A percentile compares a stretch with the other conserved stretches of the same genome.
These are phyloP conservation scores for Argya squamiceps DNA, from an alignment of 2,797 vertebrate genomes.

Conservation along the genomic window DNA sequence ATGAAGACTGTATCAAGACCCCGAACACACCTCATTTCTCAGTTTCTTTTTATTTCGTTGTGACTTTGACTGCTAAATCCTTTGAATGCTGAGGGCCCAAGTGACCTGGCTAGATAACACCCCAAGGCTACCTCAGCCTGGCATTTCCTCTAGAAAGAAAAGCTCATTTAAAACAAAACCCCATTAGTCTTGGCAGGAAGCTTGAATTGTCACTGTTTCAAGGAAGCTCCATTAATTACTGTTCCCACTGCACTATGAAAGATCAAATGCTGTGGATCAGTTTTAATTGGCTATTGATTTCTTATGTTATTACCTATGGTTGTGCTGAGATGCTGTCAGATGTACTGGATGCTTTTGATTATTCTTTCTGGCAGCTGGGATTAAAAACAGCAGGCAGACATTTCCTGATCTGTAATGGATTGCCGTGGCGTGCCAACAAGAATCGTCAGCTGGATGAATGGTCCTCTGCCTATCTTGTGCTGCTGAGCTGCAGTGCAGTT, in stretches of 20 bases:
- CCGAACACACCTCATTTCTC: not conserved
- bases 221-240: conserved; percentile 63
- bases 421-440: conserved; percentile 29
- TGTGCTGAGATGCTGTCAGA: conserved; percentile 40
- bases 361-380: conserved; percentile 59
- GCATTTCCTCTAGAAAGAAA: not conserved
- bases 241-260: conserved; percentile 55
- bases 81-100: not conserved
- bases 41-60: not conserved
- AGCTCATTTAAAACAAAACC: conserved; percentile 29
- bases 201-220: conserved; percentile 47
- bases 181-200: conserved; percentile 40
- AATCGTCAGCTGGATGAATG: conserved; percentile 42
- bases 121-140: not conserved
- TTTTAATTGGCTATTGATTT: conserved; percentile 75
- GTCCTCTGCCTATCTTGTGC: conserved; percentile 12
- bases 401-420: conserved; percentile 60
- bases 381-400: conserved; percentile 52
- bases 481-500: conserved; percentile 3
- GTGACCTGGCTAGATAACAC: conserved; percentile 11
- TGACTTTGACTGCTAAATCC: not conserved
- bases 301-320: conserved; percentile 62
- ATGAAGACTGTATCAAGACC: not conserved
- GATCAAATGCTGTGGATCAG: conserved; percentile 62
- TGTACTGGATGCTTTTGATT: conserved; percentile 51